Evolutionary conservation across 2,113 vertebrate species (phyloP).

Genomic region (Chionomys nivalis): DNA sequence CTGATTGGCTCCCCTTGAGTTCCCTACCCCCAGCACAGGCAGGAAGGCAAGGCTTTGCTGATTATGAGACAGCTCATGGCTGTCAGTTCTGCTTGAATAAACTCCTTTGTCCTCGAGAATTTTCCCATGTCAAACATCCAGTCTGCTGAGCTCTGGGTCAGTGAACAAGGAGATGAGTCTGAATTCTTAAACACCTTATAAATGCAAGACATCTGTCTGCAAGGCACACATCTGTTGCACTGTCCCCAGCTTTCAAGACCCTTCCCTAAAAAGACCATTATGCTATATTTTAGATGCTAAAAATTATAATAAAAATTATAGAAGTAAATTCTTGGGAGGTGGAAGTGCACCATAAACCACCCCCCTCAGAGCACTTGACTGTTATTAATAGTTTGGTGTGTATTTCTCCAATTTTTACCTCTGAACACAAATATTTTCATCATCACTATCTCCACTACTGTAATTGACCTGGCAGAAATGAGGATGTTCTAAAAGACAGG

Average conservation of each 20-base stretch:
- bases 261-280: constrained; percentile 68
- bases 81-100: constrained; percentile 91
- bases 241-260: constrained; percentile 69
- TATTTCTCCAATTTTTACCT: not conserved
- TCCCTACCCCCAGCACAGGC: constrained; percentile 6
- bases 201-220: constrained; percentile 86
- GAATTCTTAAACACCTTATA: constrained; percentile 80
- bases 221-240: constrained; percentile 88
- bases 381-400: not conserved
- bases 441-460: not conserved
- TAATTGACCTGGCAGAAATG: not conserved
- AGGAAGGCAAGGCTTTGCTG: constrained; percentile 81
- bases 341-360: not conserved
- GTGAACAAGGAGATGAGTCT: constrained; percentile 83
- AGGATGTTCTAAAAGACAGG: not conserved
- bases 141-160: constrained; percentile 91
- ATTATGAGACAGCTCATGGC: constrained; percentile 91
- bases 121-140: constrained; percentile 93
- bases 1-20: not conserved
- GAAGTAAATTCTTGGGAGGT: not conserved
- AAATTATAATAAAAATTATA: not conserved
- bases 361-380: not conserved
- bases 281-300: not conserved
- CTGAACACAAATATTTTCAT: not conserved
- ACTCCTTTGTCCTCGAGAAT: constrained; percentile 88